A percentile compares a stretch with the other conserved stretches of the same genome.
These are phyloP conservation scores for Drosophila heteroneura DNA, from an alignment of 2,888 invertebrate genomes.

Conservation along the genomic window DNA sequence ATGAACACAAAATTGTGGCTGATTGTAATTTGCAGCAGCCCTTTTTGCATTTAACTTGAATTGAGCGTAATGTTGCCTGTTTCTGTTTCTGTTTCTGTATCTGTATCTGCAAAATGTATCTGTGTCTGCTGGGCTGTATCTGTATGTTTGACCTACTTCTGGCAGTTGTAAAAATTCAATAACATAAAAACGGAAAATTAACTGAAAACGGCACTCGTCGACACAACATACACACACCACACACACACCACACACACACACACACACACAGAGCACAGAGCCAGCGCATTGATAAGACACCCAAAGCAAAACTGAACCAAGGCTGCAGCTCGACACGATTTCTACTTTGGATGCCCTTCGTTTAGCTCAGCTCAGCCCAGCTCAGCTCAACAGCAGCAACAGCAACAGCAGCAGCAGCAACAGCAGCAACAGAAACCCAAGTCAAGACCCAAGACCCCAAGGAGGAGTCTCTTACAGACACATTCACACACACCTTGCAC, in stretches of 20 bases:
- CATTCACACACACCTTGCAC: constrained; percentile 40
- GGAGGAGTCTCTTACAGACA: constrained; percentile 36
- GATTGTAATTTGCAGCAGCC: constrained; percentile 43
- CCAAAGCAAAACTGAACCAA: constrained; percentile 39
- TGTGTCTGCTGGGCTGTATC: constrained; percentile 25
- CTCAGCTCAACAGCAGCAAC: constrained; percentile 5
- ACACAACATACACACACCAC: not conserved
- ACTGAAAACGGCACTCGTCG: constrained; percentile 68
- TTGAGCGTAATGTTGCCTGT: constrained; percentile 11
- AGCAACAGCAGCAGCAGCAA: constrained; percentile 12
- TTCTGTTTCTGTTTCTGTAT: not conserved
- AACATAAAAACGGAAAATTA: constrained; percentile 71
- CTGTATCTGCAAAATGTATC: constrained; percentile 2
- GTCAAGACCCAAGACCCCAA: constrained; percentile 50
- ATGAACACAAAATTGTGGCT: constrained; percentile 60
- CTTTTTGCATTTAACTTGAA: constrained; percentile 34
- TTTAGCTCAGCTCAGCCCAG: constrained; percentile 15
- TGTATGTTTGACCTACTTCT: constrained; percentile 72
- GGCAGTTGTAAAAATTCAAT: constrained; percentile 75
- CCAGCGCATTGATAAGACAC: constrained; percentile 67
- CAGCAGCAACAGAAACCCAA: constrained; percentile 27
- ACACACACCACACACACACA: constrained; percentile 30
- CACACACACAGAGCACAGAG: not conserved
- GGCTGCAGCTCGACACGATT: constrained; percentile 60
- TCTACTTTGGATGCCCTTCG: constrained; percentile 73